These are phyloP conservation scores for Goniozus legneri DNA, from an alignment of 1,140 invertebrate species.

Conservation along the genomic window DNA sequence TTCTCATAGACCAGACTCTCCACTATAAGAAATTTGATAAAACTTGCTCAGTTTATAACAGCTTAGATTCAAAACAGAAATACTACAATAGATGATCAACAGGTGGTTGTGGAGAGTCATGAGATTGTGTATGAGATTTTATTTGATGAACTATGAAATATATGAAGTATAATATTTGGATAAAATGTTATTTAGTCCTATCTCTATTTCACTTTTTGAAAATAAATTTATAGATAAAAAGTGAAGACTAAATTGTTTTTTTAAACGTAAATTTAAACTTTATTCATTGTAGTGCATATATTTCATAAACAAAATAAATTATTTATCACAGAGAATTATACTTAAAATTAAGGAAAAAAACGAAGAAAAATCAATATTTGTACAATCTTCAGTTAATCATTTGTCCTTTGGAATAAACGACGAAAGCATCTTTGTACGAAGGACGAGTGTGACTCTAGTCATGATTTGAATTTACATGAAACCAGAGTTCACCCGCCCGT, in stretches of 20 bases:
- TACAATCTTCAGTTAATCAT: not conserved
- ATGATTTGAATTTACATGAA: constrained; percentile 44
- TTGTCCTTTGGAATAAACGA: constrained; percentile 7
- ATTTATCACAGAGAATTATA: not conserved
- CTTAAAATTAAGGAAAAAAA: not conserved
- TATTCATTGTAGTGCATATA: not conserved
- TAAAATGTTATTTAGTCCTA: constrained; percentile 11
- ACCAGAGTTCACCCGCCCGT: constrained; percentile 44
- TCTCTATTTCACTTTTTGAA: not conserved
- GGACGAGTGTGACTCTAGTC: constrained; percentile 52
- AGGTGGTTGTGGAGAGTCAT: constrained; percentile 1
- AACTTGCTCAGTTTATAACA: constrained; percentile 7
- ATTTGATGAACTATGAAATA: not conserved
- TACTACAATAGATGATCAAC: constrained; percentile 1
- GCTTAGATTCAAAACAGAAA: too few species aligned
- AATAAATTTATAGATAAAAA: not conserved
- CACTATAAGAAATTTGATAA: constrained; percentile 36
- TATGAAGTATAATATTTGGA: not conserved
- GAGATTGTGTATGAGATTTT: not conserved
- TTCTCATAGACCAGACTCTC: constrained; percentile 25
- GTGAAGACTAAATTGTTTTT: not conserved
- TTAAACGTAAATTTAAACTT: not conserved
- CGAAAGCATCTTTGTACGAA: constrained; percentile 34
- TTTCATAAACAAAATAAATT: constrained; percentile 2
- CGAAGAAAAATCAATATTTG: not conserved